Evolutionary conservation across 2,113 vertebrate genomes (phyloP), one percentile per base, ranked within the genome.

Genomic region (Psephotus haematonotus): DNA sequence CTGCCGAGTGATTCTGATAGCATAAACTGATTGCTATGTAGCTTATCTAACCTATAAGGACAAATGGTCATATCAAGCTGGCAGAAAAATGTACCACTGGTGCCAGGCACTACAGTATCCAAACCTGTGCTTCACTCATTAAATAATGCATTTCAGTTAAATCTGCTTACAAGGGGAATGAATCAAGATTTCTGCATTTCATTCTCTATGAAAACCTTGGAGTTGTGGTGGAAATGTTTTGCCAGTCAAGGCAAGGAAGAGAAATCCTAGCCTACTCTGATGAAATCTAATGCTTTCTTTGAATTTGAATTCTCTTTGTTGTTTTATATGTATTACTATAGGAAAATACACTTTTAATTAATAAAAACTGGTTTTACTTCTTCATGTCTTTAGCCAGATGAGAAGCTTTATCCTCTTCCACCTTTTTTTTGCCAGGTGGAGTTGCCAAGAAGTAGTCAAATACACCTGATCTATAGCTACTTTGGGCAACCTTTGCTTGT

Each of bases 1-100:
- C 69, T 87, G 77, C 62, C 85, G 74, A 47, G 72, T 60, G 39
- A 60, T 35, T 63, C 52, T 75, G 67, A 47, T 9, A 19, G 69
- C 60, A 33, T 17, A 8, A 69, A 25, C 52, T 31, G 33, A 6
- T 65, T 63, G n/a, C 9, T 41, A 17, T 0, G 0, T 53, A 50
- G 59, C 63, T 86, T 71, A 70, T 88, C 55, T 55, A 31, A 83
- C 84, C 87, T 46, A 15, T 19, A 24, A 67, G 82, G 75, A 74
- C 53, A 68, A 94, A 57, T 13, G n/a, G 46, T 65, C 0, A 0
- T 27, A 35, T 28, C 27, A 23, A 57, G 35, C 57, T 76, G 91
- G 52, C 59, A 82, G 59, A 31, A 59, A 67, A 81, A 77, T 1
- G 0, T 5, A 8, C 7, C 6, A 1, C 22, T 2, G 2, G 41